Base-by-base conservation (phyloP, 2,113 vertebrate genomes). In the Lucifuga dentata region DNA sequence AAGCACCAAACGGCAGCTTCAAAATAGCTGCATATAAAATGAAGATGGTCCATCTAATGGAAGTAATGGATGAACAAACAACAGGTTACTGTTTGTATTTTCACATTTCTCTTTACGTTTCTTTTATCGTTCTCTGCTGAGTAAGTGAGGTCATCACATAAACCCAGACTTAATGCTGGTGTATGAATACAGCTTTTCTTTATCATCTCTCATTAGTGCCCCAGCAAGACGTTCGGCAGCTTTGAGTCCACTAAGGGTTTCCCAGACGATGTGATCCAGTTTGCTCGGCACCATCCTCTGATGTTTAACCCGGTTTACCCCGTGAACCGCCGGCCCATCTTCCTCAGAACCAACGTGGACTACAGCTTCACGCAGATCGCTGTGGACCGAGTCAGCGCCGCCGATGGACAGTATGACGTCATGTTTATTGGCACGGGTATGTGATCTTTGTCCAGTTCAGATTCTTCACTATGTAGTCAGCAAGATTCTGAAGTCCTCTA, bases 371-470 rank as follows among this genome's bases (percentile, higher is more conserved):
- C 95, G 2, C 94, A 93, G 84, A 91, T 99, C 0, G 89, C 92
- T 0, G 96, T 95, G 29, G 98, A 99, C 89, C 92, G 93, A 0
- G 97, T 99, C 44, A 91, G 88, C 0, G 98, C 98, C 0, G 93
- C 95, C 0, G 98, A 99, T 0, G 97, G 97, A 21, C 94, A 96
- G 59, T 99, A 99, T 0, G 96, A 98, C 0, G 97, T 99, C 81
- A 97, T 99, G 92, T 98, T 99, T 84, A 95, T 99, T 0, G 97
- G 98, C 77, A 99, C 98, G 94, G 97, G 98, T 94, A 72, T 53
- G 13, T 17, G 0, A 21, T 3, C 8, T 32, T 15, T 19, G 19
- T 9, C 49, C 7, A 43, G 5, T 46, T 46, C 12, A 0, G 26
- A 29, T 29, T n/a, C n/a, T n/a, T n/a, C n/a, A n/a, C n/a, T n/a